Percentiles rank a stretch among this genome's conserved stretches.
Evolutionary conservation across 1,140 invertebrate genomes (phyloP).

Genomic region (Caenorhabditis brenneri): DNA sequence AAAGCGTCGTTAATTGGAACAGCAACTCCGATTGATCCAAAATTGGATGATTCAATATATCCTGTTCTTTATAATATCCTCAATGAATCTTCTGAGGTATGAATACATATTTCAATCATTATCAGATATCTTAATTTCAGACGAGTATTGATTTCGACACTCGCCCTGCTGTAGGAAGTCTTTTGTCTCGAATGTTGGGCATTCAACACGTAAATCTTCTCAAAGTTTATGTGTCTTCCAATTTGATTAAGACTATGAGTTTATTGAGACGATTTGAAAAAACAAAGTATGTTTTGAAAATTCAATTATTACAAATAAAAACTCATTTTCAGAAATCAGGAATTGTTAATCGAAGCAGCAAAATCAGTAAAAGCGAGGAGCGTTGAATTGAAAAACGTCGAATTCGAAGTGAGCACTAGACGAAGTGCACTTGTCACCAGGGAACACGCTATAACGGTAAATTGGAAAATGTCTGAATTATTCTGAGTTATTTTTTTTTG

Average conservation of each 20-base stretch:
- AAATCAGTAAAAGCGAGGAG: neutral
- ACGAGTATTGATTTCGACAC: constrained; percentile 24
- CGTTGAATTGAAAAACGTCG: neutral
- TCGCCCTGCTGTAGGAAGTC: constrained; percentile 14
- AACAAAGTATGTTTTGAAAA: neutral
- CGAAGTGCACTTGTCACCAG: neutral
- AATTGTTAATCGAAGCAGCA: neutral
- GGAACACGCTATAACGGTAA: constrained; percentile 19
- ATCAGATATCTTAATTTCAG: neutral
- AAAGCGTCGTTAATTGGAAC: neutral
- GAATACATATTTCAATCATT: neutral
- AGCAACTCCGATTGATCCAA: neutral
- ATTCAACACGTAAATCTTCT: constrained; percentile 23
- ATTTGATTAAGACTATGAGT: constrained; percentile 30
- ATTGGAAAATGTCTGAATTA: neutral
- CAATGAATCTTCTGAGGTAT: neutral
- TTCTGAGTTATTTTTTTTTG: neutral
- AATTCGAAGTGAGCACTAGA: constrained; percentile 25
- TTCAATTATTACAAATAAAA: neutral
- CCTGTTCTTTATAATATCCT: neutral
- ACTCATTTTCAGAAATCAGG: neutral
- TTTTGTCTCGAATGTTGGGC: constrained; percentile 16
- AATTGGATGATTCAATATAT: constrained; percentile 9
- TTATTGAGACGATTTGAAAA: constrained; percentile 24
- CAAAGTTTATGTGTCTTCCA: constrained; percentile 26